These are phyloP conservation scores for Polypedilum pembai DNA, from an alignment of 1,140 invertebrate genomes.

Conservation along the genomic window DNA sequence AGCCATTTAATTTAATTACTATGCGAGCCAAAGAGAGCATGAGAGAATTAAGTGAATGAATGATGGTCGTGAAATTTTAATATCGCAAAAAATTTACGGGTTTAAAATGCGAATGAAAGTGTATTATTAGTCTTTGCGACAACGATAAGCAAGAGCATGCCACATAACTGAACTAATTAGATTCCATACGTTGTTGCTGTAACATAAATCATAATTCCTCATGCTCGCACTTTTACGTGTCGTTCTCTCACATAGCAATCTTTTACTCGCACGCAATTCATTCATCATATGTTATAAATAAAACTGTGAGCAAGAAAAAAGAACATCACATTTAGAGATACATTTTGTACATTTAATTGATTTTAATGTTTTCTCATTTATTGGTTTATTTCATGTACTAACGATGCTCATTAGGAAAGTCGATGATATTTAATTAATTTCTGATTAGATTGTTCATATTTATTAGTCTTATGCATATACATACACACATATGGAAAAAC, in stretches of 20 bases:
- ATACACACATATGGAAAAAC: no score
- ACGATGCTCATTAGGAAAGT: not conserved
- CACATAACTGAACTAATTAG: not conserved
- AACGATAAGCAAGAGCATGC: not conserved
- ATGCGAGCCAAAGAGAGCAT: not conserved
- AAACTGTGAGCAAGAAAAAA: not conserved
- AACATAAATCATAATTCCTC: not conserved
- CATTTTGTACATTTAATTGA: not conserved
- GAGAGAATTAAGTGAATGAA: slow-evolving; percentile 2
- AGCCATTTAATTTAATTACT: not conserved
- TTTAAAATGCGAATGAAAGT: not conserved
- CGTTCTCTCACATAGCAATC: not conserved
- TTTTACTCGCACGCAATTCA: not conserved
- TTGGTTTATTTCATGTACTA: not conserved
- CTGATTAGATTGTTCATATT: no score
- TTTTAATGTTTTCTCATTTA: not conserved
- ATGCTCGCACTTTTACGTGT: not conserved
- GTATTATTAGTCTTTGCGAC: no score
- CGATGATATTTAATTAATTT: slow-evolving; percentile 10
- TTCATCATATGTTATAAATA: not conserved
- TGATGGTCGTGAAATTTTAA: not conserved
- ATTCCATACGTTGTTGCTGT: slow-evolving; percentile 16
- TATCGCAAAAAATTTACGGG: not conserved
- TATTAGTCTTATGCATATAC: no score
- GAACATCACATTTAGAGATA: no score